These are phyloP conservation scores for Bombus sibiricus DNA, from an alignment of 1,140 invertebrate species.

Conservation along the genomic window DNA sequence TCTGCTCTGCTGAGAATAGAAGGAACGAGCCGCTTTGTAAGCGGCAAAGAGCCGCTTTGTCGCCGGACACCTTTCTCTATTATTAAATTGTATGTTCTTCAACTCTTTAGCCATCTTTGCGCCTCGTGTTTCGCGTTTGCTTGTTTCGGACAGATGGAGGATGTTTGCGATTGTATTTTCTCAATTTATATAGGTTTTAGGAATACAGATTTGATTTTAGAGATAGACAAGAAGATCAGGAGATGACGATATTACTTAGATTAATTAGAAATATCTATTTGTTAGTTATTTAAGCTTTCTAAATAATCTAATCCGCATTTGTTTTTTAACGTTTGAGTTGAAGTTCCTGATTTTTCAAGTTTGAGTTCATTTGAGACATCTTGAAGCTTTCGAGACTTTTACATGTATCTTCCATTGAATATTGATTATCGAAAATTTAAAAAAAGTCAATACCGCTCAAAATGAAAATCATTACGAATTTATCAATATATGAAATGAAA, in stretches of 20 bases:
- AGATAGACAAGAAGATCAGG: no score
- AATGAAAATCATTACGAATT: not conserved
- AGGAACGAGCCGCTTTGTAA: not conserved
- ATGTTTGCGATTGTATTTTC: not conserved
- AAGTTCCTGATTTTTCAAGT: no score
- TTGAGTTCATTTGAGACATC: no score
- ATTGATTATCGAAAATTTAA: no score
- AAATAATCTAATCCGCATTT: not conserved
- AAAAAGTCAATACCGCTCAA: not conserved
- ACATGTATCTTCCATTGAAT: no score
- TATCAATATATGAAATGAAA: not conserved
- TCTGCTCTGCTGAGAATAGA: not conserved
- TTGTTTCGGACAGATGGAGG: not conserved
- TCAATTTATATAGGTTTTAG: not conserved
- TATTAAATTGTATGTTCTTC: constrained; percentile 76
- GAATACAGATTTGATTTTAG: not conserved
- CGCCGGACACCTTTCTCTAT: constrained; percentile 70
- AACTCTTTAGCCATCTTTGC: constrained; percentile 48
- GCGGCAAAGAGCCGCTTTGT: constrained; percentile 67
- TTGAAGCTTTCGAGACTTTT: no score
- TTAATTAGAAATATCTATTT: not conserved
- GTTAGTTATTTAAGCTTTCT: not conserved
- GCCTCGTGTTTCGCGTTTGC: not conserved
- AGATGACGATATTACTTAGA: not conserved
- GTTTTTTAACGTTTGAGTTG: no score